Conservation (phyloP, 1,140 invertebrate species). For the Pseudomyrmex flavicornis region DNA sequence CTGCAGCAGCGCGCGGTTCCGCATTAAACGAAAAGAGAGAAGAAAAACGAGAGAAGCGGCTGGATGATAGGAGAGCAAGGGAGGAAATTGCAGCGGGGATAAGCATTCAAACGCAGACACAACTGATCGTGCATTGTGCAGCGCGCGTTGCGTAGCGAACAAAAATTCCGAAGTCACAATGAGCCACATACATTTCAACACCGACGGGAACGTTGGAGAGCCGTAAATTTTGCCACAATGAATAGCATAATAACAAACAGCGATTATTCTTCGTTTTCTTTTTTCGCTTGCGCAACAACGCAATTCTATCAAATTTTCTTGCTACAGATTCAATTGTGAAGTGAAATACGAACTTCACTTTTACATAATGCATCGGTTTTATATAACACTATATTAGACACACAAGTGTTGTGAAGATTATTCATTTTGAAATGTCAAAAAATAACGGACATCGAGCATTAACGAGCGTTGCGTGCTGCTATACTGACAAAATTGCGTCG, state of each 20-base stretch:
- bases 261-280: not conserved
- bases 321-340: constrained; percentile 15
- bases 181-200: constrained; percentile 12
- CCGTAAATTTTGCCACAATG: constrained; percentile 23
- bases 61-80: too few relatives aligned
- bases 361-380: constrained; percentile 29
- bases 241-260: constrained; percentile 2
- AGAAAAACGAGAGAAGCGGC: not conserved
- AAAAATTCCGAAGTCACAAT: constrained; percentile 38
- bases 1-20: not conserved
- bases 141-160: constrained; percentile 2
- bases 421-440: constrained; percentile 56
- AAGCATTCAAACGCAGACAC: constrained; percentile 31
- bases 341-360: not conserved
- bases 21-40: constrained; percentile 10
- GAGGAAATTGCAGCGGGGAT: constrained; percentile 9
- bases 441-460: not conserved
- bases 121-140: constrained; percentile 32
- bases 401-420: constrained; percentile 8
- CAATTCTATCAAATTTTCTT: not conserved
- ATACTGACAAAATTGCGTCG: constrained; percentile 31
- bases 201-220: not conserved
- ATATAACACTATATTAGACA: not conserved
- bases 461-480: constrained; percentile 45
- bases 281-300: constrained; percentile 1